phyloP scores from a whole-genome alignment of 2,113 vertebrate genomes.

The Empidonax traillii region DNA sequence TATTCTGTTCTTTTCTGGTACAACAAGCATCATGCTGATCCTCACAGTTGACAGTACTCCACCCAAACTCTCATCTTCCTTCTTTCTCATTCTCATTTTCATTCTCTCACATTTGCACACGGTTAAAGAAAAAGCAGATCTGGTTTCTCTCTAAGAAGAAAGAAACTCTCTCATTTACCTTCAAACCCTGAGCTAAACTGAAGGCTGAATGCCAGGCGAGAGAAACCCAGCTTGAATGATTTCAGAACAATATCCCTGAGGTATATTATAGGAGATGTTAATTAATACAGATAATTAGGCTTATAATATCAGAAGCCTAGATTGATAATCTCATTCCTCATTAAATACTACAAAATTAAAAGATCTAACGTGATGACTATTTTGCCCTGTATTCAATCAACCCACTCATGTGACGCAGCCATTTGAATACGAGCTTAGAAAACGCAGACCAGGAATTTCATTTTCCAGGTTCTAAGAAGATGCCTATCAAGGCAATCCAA shows the following conservation, averaged over 20 bases:
- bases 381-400: conserved; percentile 7
- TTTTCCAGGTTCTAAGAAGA: background rate
- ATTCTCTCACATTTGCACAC: background rate
- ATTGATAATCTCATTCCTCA: conserved; percentile 42
- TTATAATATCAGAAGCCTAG: conserved; percentile 15
- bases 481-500: background rate
- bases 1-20: background rate
- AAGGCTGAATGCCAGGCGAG: background rate
- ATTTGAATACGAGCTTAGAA: background rate
- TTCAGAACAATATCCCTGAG: conserved; percentile 3
- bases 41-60: background rate
- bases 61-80: background rate
- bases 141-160: background rate
- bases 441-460: background rate
- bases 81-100: background rate
- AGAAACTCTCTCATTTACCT: background rate
- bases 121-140: background rate
- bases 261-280: conserved; percentile 17
- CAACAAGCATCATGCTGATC: background rate
- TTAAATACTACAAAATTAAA: conserved; percentile 50
- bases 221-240: background rate
- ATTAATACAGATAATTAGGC: conserved; percentile 49
- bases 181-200: background rate
- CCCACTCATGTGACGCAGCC: background rate
- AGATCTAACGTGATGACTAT: background rate